Conservation (phyloP, 1,140 invertebrate species). For the Atta colombica region DNA sequence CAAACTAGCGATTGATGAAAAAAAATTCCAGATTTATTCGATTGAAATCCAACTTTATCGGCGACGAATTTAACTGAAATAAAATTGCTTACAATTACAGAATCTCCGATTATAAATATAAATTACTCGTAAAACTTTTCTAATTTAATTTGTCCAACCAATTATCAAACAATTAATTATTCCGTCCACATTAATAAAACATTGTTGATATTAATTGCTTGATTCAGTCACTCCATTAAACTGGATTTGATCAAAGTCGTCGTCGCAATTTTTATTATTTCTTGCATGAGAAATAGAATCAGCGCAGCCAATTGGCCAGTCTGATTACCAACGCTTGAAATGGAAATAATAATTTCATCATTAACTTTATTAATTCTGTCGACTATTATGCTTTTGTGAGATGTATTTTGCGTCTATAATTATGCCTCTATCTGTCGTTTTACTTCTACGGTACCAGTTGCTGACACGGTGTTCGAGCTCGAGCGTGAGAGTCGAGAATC, state of each 20-base stretch:
- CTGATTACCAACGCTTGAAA: neutral
- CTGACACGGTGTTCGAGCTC: conserved; percentile 15
- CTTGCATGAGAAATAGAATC: neutral
- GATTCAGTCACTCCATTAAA: neutral
- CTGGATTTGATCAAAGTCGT: neutral
- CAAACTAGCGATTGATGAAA: neutral
- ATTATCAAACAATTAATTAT: conserved; percentile 2
- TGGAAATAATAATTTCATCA: conserved; percentile 7
- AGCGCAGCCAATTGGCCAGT: neutral
- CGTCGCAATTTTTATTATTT: neutral
- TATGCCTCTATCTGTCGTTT: neutral
- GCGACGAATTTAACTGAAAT: neutral
- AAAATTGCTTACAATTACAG: neutral
- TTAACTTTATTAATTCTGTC: neutral
- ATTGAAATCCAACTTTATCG: neutral
- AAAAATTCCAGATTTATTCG: neutral
- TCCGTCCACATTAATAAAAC: neutral
- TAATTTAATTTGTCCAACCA: neutral
- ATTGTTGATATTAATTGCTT: neutral
- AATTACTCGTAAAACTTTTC: neutral
- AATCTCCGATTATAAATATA: neutral
- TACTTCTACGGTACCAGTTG: neutral
- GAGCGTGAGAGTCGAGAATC: conserved; percentile 67
- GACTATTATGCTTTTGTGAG: neutral
- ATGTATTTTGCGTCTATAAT: neutral